phyloP scores from a whole-genome alignment of 2,113 vertebrate genomes.

The Oryzias curvinotus region DNA sequence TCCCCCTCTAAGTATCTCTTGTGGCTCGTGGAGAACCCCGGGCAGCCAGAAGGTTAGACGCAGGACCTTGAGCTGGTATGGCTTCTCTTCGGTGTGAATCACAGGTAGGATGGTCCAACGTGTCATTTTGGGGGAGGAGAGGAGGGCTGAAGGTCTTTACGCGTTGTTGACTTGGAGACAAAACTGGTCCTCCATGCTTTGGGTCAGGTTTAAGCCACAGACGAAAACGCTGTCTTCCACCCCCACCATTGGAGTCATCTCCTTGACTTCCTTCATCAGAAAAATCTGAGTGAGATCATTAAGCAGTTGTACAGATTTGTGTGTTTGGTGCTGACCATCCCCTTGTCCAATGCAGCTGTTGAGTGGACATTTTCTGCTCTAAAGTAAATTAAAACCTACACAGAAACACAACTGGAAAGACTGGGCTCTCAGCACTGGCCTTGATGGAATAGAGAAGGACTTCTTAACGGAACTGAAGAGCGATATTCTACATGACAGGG shows the following conservation, averaged over 20 bases:
- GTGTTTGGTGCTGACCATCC: too few relatives aligned
- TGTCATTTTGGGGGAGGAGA: neutral
- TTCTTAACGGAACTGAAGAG: too few relatives aligned
- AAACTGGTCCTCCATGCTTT: neutral
- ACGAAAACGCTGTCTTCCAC: neutral
- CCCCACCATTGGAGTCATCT: neutral
- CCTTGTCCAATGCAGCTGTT: too few relatives aligned
- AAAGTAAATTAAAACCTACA: too few relatives aligned
- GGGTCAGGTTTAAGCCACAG: neutral
- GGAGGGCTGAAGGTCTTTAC: neutral
- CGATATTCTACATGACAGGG: too few relatives aligned
- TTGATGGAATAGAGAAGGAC: too few relatives aligned
- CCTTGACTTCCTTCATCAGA: too few relatives aligned
- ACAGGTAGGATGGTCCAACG: slow-evolving; percentile 1
- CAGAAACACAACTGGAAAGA: too few relatives aligned
- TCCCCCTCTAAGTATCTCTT: neutral
- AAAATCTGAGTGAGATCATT: too few relatives aligned
- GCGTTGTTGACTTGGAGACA: neutral
- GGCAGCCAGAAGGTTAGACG: neutral
- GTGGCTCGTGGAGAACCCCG: neutral
- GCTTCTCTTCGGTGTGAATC: rapidly evolving
- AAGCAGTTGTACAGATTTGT: too few relatives aligned
- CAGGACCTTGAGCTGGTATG: neutral
- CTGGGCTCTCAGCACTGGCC: too few relatives aligned
- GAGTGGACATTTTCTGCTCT: too few relatives aligned